phyloP scores from a whole-genome alignment of 2,888 invertebrate species.

The Apantesis nais region DNA sequence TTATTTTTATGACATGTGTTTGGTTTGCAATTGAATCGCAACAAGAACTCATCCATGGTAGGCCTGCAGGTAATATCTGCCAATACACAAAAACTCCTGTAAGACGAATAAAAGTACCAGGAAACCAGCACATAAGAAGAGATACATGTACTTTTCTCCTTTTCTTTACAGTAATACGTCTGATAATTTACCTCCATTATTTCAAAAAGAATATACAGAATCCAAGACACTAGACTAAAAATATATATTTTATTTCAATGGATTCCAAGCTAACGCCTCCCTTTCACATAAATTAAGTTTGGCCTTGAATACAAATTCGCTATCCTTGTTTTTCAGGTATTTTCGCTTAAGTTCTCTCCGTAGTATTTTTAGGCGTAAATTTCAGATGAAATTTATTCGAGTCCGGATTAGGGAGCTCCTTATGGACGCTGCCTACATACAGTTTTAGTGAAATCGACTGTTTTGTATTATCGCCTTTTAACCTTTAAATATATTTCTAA shows the following conservation, averaged over 20 bases:
- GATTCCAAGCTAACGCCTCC: neutral
- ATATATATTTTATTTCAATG: neutral
- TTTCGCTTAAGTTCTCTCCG: constrained; percentile 22
- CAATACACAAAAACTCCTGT: no score
- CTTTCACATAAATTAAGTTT: constrained; percentile 3
- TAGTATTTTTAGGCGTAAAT: constrained; percentile 10
- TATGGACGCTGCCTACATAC: constrained; percentile 2
- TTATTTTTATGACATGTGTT: no score
- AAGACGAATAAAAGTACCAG: no score
- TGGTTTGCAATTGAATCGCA: no score
- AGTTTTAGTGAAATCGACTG: neutral
- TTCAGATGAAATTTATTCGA: constrained; percentile 25
- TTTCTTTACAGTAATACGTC: no score
- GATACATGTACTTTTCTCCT: no score
- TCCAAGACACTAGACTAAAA: no score
- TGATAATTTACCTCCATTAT: no score
- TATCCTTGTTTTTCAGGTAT: constrained; percentile 35
- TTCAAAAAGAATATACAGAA: no score
- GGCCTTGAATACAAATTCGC: constrained; percentile 26
- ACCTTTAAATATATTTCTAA: neutral
- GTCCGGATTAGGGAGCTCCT: constrained; percentile 20
- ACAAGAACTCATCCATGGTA: no score
- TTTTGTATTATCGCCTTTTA: neutral
- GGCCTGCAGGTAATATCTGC: no score
- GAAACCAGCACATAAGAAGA: no score